Base-by-base conservation (phyloP, 2,797 vertebrate species). In the Hoplostethus mediterraneus region DNA sequence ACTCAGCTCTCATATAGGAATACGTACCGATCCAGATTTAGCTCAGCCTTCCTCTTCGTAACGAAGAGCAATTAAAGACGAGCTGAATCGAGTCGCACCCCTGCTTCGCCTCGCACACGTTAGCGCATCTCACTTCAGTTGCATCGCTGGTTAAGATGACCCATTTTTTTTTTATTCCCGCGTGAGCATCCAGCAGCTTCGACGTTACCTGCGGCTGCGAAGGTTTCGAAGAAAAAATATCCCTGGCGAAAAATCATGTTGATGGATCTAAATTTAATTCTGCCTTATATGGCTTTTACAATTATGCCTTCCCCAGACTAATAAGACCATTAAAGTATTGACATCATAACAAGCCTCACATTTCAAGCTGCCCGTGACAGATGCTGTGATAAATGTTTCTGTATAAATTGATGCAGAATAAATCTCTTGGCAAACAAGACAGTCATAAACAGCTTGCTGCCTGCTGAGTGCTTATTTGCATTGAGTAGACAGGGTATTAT, bases 381-480 rank as follows among this genome's bases (percentile, higher is more conserved):
- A 90, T 85, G 81, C 84, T 69, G 75, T 81, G 89, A 90, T 88
- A 90, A 90, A 88, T 77, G 83, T 78, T 78, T 68, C 36, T 1
- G 55, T 82, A 71, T 83, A 85, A 91, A 87, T 67, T 83, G 75
- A 89, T 82, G 83, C 73, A 64, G 84, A 73, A 89, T 86, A 87
- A 90, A 86, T 90, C 75, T 82, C 72, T 65, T 62, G 55, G 69
- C 70, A 86, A 89, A 88, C 71, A 77, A 75, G 73, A 64, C 63
- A 36, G 81, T 61, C 80, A 78, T 90, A 88, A 89, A 87, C 83
- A 87, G 87, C 80, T 74, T 77, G 81, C 80, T 75, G 63, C 75
- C 79, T 64, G 83, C 79, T 82, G 84, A 82, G 85, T 51, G 73
- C 71, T 84, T 73, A 79, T 89, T 88, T 88, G 80, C 82, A 79